These are phyloP conservation scores for Neelides sp. DNA, from an alignment of 1,140 invertebrate species.

Conservation along the genomic window DNA sequence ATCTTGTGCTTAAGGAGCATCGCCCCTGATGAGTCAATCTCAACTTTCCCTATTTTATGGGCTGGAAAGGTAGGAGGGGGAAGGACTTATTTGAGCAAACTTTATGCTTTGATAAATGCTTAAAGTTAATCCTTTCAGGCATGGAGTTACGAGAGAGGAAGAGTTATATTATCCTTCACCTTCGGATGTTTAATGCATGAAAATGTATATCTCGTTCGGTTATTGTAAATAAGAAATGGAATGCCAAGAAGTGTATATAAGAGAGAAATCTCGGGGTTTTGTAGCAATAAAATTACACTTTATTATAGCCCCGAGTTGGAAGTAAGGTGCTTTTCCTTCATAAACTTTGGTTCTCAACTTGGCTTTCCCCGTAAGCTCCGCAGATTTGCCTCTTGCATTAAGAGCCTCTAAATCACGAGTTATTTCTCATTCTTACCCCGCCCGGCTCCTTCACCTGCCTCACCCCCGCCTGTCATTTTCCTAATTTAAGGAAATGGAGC, in stretches of 20 bases:
- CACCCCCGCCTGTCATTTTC: not conserved
- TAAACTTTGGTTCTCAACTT: conserved; percentile 21
- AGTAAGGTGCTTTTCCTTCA: conserved; percentile 20
- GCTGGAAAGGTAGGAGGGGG: conserved; percentile 3
- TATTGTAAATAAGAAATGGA: not conserved
- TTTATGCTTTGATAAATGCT: conserved; percentile 32
- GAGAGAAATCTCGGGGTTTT: conserved; percentile 23
- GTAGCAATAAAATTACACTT: conserved; percentile 33
- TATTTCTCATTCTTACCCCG: conserved; percentile 20
- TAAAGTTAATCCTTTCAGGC: conserved; percentile 32
- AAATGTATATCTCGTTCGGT: too few species aligned
- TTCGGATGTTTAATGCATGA: conserved; percentile 3
- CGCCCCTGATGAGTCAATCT: not conserved
- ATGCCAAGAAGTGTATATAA: not conserved
- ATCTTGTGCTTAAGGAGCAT: too few species aligned
- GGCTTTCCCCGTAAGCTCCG: conserved; percentile 10
- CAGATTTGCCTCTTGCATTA: conserved; percentile 30
- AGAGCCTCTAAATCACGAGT: conserved; percentile 29
- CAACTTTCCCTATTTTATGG: not conserved
- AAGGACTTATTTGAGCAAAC: not conserved
- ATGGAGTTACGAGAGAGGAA: conserved; percentile 13
- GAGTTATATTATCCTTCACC: conserved; percentile 27
- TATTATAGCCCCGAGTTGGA: conserved; percentile 31
- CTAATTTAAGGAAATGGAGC: conserved; percentile 15
- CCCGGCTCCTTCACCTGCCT: conserved; percentile 10